These are phyloP conservation scores for Rhodeus uyekii DNA, from an alignment of 2,797 vertebrate genomes.

Conservation along the genomic window DNA sequence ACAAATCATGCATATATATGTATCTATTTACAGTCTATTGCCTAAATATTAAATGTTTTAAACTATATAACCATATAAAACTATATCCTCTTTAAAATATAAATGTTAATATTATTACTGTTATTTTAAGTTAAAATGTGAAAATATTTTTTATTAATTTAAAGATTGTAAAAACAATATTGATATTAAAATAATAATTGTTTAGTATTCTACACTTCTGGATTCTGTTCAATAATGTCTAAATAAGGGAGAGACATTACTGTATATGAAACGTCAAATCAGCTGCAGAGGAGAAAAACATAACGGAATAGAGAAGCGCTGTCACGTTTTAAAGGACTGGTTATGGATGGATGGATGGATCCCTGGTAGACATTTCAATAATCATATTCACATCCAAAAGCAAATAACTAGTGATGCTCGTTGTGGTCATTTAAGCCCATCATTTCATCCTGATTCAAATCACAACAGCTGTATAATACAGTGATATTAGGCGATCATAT, in stretches of 20 bases:
- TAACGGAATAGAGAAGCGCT: not conserved
- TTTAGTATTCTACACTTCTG: not conserved
- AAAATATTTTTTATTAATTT: not conserved
- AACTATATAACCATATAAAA: too few species aligned
- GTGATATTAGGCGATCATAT: not conserved
- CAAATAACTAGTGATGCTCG: not conserved
- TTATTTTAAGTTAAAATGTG: not conserved
- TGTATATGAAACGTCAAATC: not conserved
- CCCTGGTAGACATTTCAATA: too few species aligned
- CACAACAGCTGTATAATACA: not conserved
- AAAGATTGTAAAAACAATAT: not conserved
- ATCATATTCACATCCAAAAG: slow-evolving; percentile 5
- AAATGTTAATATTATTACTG: not conserved
- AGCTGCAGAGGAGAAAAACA: not conserved
- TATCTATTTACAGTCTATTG: too few species aligned
- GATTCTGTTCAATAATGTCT: not conserved
- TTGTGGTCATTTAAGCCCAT: not conserved
- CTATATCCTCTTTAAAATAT: not conserved
- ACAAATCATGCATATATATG: too few species aligned
- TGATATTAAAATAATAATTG: not conserved
- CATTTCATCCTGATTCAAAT: not conserved
- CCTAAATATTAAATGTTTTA: not conserved
- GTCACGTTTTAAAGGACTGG: not conserved
- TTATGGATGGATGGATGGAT: not conserved
- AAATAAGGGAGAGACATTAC: not conserved